These are phyloP conservation scores for Eptesicus fuscus DNA, from an alignment of 2,113 vertebrate genomes.

Conservation along the genomic window DNA sequence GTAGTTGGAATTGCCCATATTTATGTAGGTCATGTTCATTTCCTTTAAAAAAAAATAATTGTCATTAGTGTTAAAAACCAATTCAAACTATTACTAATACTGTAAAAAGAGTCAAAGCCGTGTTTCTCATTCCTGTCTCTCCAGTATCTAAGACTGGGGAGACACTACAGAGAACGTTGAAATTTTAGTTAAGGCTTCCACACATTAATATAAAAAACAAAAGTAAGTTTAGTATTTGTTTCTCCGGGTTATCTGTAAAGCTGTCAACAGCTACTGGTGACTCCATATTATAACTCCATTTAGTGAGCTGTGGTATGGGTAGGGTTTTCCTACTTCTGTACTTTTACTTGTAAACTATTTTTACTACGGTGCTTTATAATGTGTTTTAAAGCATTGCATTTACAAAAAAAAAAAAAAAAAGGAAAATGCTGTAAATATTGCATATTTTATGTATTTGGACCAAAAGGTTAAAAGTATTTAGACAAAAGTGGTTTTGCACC, in stretches of 20 bases:
- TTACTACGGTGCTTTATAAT: conserved; percentile 90
- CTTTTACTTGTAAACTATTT: conserved; percentile 90
- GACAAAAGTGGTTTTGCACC: conserved; percentile 82
- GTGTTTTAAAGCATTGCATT: conserved; percentile 91
- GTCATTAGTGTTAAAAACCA: conserved; percentile 69
- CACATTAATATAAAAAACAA: conserved; percentile 67
- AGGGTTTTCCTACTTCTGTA: conserved; percentile 85
- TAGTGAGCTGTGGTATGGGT: conserved; percentile 84
- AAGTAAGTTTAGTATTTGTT: conserved; percentile 75
- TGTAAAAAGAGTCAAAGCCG: conserved; percentile 74
- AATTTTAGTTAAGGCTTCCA: conserved; percentile 66
- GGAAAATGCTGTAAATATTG: conserved; percentile 88
- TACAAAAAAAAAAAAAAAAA: conserved; percentile 73
- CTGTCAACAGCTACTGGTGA: conserved; percentile 75
- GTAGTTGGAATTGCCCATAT: conserved; percentile 76
- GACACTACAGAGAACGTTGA: conserved; percentile 54
- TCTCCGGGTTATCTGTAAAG: conserved; percentile 79
- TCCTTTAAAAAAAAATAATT: conserved; percentile 65
- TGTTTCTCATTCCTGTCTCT: conserved; percentile 66
- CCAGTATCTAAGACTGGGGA: conserved; percentile 64
- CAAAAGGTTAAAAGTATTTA: conserved; percentile 84
- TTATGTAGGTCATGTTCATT: conserved; percentile 72
- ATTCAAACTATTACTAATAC: conserved; percentile 69
- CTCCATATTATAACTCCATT: conserved; percentile 83
- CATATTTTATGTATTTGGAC: conserved; percentile 89